A percentile compares a stretch with the other conserved stretches of the same genome.
Conservation (phyloP, 2,113 vertebrate genomes). For the Ptyas mucosa region DNA sequence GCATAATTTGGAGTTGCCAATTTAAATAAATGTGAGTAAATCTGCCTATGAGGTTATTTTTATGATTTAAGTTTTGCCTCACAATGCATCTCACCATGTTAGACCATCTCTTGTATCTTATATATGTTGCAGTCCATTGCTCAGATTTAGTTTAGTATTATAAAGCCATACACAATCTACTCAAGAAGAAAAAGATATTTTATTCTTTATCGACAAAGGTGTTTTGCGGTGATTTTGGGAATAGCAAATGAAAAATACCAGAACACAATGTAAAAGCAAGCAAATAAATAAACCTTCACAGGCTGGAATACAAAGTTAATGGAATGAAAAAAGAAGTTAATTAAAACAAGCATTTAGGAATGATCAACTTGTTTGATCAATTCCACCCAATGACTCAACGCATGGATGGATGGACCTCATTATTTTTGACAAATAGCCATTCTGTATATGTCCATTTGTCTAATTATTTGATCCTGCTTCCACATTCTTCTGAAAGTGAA, state of each 20-base stretch:
- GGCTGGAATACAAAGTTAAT: neutral
- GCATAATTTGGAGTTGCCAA: neutral
- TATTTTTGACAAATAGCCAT: neutral
- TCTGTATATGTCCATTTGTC: neutral
- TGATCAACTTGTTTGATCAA: neutral
- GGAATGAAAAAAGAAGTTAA: neutral
- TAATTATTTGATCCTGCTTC: neutral
- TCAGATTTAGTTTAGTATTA: neutral
- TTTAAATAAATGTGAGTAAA: constrained; percentile 1
- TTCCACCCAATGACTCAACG: neutral
- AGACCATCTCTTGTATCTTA: neutral
- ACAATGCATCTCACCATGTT: neutral
- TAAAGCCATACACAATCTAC: neutral
- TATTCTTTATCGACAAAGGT: neutral
- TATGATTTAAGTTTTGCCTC: neutral
- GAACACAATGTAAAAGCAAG: neutral
- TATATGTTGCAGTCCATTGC: neutral
- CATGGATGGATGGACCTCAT: neutral
- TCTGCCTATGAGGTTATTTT: constrained; percentile 6
- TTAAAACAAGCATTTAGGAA: neutral
- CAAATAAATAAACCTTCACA: neutral
- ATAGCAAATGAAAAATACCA: neutral
- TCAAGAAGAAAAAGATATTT: neutral
- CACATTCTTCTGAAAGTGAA: neutral
- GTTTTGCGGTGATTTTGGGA: neutral